phyloP scores from a whole-genome alignment of 2,113 vertebrate genomes.

The Salminus brasiliensis region DNA sequence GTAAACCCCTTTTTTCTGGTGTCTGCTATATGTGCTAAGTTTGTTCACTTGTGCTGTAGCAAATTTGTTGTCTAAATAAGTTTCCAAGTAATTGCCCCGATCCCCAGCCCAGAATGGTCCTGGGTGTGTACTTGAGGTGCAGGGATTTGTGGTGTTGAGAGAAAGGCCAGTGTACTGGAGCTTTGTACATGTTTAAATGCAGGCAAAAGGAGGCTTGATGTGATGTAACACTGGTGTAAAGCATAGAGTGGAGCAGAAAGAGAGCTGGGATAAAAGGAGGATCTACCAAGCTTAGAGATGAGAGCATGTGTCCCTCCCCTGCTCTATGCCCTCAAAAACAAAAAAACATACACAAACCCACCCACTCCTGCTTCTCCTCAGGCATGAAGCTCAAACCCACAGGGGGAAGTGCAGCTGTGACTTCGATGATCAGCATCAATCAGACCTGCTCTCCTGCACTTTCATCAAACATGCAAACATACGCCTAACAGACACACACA shows the following conservation, averaged over 20 bases:
- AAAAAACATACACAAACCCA: background rate
- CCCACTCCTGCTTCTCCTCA: slow-evolving; percentile 9
- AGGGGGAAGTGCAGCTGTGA: slow-evolving; percentile 45
- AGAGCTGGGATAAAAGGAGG: slow-evolving; percentile 31
- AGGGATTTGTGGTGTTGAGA: background rate
- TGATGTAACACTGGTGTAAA: slow-evolving; percentile 49
- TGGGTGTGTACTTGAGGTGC: background rate
- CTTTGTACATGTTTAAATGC: background rate
- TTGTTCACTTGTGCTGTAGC: too few species aligned
- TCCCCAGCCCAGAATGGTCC: too few species aligned
- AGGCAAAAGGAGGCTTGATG: slow-evolving; percentile 5
- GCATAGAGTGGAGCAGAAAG: background rate
- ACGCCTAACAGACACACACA: slow-evolving; percentile 17
- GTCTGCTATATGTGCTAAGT: too few species aligned
- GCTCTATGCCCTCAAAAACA: background rate
- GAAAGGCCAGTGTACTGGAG: background rate
- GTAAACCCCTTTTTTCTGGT: too few species aligned
- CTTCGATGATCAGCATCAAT: slow-evolving; percentile 41
- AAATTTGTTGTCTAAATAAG: too few species aligned
- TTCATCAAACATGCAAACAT: slow-evolving; percentile 31
- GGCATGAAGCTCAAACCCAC: slow-evolving; percentile 43
- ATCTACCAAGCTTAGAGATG: background rate
- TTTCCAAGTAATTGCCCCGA: too few species aligned
- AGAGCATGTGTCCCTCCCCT: slow-evolving; percentile 20
- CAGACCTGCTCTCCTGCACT: slow-evolving; percentile 24